Evolutionary conservation across 2,888 invertebrate genomes (phyloP), one percentile per base, ranked within the genome.

Genomic region (Graphium colonna): DNA sequence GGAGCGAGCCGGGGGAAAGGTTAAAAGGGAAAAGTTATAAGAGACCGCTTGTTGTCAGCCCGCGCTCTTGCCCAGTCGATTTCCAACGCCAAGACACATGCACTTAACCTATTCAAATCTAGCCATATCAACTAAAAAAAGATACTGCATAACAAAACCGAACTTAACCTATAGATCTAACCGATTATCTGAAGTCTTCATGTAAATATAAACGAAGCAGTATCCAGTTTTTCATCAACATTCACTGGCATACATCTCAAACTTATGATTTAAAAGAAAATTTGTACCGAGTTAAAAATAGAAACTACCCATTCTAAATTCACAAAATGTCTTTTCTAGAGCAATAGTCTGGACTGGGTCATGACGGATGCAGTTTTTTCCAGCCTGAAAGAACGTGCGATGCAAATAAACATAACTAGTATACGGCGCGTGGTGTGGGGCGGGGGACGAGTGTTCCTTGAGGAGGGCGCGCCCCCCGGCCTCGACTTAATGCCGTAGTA

Each of bases 21-120:
- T 87, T 88, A 87, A 88, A 88, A 88, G 88, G 88, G 86, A 87
- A 87, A 88, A 88, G 87, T 88, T 87, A 87, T 86, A 88, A 88
- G 85, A 83, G 88, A 86, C 84, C 85, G 85, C 84, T 85, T 82
- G 87, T 85, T 84, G 84, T 82, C 78, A 78, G 80, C 74, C 74
- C 90, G 86, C 73, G 73, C 74, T 79, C 77, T 75, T 75, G 65
- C 62, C 66, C 61, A 61, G 65, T 81, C 82, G 83, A 79, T 52
- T 79, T 73, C 76, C 74, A 77, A 79, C 81, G 75, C 75, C 75
- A 21, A 21, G 15, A 28, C 13, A 1, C 16, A 16, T n/a, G 17
- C 17, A 12, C 18, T 0, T 31, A 5, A 9, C 9, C 31, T 3
- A 31, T 31, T 31, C 31, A 3, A 31, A 31, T 31, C 1, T 9